phyloP scores from a whole-genome alignment of 2,888 invertebrate genomes.

The Amphipyra berbera region DNA sequence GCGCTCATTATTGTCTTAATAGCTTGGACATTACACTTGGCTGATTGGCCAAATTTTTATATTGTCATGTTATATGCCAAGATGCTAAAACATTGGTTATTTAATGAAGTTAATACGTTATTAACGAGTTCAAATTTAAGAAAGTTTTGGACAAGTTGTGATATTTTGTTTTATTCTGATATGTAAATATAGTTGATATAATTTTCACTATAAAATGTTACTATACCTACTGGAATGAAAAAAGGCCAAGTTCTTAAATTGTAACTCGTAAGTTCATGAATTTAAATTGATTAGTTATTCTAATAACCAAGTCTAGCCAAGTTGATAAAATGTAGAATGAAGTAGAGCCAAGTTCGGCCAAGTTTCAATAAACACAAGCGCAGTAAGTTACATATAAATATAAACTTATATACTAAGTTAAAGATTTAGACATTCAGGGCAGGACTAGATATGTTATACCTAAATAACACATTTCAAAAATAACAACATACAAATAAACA shows the following conservation, averaged over 20 bases:
- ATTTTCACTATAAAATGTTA: not conserved
- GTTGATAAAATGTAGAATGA: constrained; percentile 1
- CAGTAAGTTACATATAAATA: constrained; percentile 35
- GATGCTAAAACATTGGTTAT: too few species aligned
- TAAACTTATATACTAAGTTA: constrained; percentile 45
- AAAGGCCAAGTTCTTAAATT: not conserved
- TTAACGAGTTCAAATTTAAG: too few species aligned
- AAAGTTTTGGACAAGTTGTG: not conserved
- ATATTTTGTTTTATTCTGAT: constrained; percentile 4
- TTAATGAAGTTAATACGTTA: too few species aligned
- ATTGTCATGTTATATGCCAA: constrained; percentile 29
- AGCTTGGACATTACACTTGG: constrained; percentile 11
- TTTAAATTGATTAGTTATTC: not conserved
- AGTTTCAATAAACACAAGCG: constrained; percentile 37
- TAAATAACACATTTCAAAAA: constrained; percentile 55
- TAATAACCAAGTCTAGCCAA: not conserved
- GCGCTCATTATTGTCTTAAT: constrained; percentile 43
- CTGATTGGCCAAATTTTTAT: constrained; percentile 18
- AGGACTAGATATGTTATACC: constrained; percentile 60
- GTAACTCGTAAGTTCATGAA: not conserved
- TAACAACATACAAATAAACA: constrained; percentile 58
- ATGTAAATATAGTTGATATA: not conserved
- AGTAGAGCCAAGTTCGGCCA: constrained; percentile 27
- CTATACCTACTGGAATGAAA: too few species aligned
- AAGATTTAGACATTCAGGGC: constrained; percentile 56